These are phyloP conservation scores for Apistogramma diplotaenia DNA, from an alignment of 2,113 vertebrate species.

Conservation along the genomic window DNA sequence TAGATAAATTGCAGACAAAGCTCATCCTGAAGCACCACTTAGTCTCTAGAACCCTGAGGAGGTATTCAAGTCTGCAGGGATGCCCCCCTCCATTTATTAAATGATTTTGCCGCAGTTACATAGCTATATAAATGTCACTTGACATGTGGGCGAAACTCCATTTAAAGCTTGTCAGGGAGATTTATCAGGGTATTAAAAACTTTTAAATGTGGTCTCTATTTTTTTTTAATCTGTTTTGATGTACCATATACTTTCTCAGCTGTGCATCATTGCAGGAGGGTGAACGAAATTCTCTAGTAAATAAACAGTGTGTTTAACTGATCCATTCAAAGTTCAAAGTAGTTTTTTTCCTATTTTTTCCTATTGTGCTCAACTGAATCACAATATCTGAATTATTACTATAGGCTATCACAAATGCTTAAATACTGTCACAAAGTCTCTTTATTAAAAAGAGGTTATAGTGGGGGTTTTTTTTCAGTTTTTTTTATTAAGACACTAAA, in stretches of 20 bases:
- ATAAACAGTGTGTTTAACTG: background rate
- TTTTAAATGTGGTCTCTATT: slow-evolving; percentile 41
- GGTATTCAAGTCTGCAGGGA: slow-evolving; percentile 46
- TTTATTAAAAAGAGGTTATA: background rate
- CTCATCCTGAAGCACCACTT: slow-evolving; percentile 57
- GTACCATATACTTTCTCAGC: background rate
- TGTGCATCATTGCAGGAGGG: background rate
- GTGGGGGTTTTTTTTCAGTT: background rate
- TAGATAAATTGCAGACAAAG: slow-evolving; percentile 58
- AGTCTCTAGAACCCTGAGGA: slow-evolving; percentile 56
- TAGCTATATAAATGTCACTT: slow-evolving; percentile 67
- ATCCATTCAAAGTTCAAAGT: background rate
- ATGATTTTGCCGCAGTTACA: slow-evolving; percentile 61
- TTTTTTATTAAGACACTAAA: background rate
- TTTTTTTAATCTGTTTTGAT: slow-evolving; percentile 12
- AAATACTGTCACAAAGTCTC: background rate
- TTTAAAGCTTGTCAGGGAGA: slow-evolving; percentile 66
- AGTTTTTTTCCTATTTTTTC: background rate
- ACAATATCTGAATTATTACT: background rate
- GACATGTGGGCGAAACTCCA: slow-evolving; percentile 57
- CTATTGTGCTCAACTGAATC: background rate
- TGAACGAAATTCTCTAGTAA: background rate
- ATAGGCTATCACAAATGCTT: background rate
- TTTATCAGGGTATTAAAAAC: slow-evolving; percentile 63
- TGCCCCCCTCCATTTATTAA: slow-evolving; percentile 57